Conservation (phyloP, 2,113 vertebrate species). For the Stercorarius parasiticus region DNA sequence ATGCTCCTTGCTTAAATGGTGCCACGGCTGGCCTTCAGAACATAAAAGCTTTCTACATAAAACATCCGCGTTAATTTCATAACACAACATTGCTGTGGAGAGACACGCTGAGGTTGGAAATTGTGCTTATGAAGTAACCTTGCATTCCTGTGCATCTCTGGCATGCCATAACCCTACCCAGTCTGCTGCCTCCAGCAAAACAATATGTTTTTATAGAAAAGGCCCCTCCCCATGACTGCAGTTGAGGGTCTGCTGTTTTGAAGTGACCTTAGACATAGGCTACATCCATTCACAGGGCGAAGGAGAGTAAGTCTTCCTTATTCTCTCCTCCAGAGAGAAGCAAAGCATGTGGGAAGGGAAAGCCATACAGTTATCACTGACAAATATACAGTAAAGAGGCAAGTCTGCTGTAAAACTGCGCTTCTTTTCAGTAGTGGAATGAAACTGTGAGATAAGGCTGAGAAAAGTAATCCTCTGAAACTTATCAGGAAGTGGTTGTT, state of each 20-base stretch:
- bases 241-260: constrained; percentile 33
- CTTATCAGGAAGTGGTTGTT: constrained; percentile 7
- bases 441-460: constrained; percentile 55
- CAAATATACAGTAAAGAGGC: background rate
- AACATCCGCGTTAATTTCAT: background rate
- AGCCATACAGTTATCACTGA: background rate
- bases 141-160: constrained; percentile 9
- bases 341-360: background rate
- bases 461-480: constrained; percentile 32
- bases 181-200: constrained; percentile 3
- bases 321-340: background rate
- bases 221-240: background rate
- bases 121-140: background rate
- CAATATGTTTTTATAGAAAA: background rate
- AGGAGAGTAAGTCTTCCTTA: background rate
- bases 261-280: constrained; percentile 1
- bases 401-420: background rate
- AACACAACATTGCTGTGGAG: background rate
- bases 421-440: constrained; percentile 28
- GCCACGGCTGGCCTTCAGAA: background rate
- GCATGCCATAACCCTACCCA: background rate
- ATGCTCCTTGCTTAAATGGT: accelerated
- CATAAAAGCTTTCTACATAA: background rate
- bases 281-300: background rate
- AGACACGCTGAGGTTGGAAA: background rate